phyloP scores from a whole-genome alignment of 1,140 invertebrate genomes.

The Gerris buenoi region DNA sequence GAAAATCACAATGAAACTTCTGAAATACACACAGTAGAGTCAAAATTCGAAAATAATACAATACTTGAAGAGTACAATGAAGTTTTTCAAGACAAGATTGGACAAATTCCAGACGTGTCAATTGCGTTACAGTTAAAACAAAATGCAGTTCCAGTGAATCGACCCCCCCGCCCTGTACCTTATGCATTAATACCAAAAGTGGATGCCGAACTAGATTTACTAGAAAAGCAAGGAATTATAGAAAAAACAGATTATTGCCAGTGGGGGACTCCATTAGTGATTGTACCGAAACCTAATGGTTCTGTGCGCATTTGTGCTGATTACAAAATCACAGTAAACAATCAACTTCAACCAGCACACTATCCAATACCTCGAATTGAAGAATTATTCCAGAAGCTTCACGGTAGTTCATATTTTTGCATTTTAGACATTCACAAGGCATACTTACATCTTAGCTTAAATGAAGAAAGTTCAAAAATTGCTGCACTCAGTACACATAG shows the following conservation, averaged over 20 bases:
- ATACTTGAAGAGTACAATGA: too few relatives aligned
- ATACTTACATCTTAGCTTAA: conserved; percentile 24
- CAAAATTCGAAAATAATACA: too few relatives aligned
- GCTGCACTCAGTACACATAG: conserved; percentile 20
- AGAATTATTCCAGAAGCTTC: too few relatives aligned
- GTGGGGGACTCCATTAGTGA: neutral
- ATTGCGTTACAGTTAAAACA: neutral
- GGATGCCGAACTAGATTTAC: neutral
- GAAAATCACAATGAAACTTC: too few relatives aligned
- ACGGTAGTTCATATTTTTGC: too few relatives aligned
- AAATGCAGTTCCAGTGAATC: neutral
- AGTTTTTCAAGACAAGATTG: too few relatives aligned
- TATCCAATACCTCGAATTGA: too few relatives aligned
- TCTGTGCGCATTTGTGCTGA: neutral
- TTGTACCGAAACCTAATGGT: neutral
- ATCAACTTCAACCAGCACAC: too few relatives aligned
- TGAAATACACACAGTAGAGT: too few relatives aligned
- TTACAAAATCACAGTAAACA: neutral
- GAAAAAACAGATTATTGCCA: neutral
- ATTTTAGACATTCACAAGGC: conserved; percentile 19
- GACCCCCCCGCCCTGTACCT: neutral
- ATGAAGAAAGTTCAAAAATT: conserved; percentile 22
- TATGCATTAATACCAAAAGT: neutral
- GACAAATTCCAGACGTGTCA: too few relatives aligned
- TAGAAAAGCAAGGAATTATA: neutral